phyloP scores from a whole-genome alignment of 2,888 invertebrate species.

The Entomobrya proxima region DNA sequence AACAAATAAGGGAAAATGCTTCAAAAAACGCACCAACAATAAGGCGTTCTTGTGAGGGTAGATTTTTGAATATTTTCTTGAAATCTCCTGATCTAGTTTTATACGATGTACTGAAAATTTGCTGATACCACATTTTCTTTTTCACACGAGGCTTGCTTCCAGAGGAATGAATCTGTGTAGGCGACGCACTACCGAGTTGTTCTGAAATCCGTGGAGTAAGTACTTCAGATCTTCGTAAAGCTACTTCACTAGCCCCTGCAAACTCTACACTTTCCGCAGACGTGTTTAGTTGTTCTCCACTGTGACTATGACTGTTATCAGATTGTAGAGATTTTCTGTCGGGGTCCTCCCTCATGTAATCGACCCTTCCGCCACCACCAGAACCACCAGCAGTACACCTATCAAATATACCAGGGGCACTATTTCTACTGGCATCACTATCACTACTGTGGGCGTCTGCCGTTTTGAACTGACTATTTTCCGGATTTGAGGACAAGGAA shows the following conservation, averaged over 20 bases:
- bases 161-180: conserved; percentile 1
- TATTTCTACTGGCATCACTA: conserved; percentile 63
- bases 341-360: conserved; percentile 7
- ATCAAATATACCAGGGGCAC: conserved; percentile 50
- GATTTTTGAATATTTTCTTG: conserved; percentile 92
- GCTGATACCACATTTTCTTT: conserved; percentile 76
- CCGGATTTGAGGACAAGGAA: conserved; percentile 57
- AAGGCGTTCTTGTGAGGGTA: conserved; percentile 92
- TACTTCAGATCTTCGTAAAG: not conserved
- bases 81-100: conserved; percentile 96
- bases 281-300: conserved; percentile 57
- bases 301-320: conserved; percentile 56
- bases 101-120: conserved; percentile 85
- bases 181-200: not conserved
- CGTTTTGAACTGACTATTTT: conserved; percentile 67
- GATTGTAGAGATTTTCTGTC: conserved; percentile 54
- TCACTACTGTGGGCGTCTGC: conserved; percentile 64
- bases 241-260: not conserved
- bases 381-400: conserved; percentile 6
- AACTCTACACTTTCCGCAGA: conserved; percentile 60
- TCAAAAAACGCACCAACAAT: conserved; percentile 86
- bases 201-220: not conserved
- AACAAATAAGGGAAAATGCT: not conserved
- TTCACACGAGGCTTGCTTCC: conserved; percentile 57
- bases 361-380: not conserved